Base-by-base conservation (phyloP, 2,888 invertebrate species). In the Limenitis arthemis region DNA sequence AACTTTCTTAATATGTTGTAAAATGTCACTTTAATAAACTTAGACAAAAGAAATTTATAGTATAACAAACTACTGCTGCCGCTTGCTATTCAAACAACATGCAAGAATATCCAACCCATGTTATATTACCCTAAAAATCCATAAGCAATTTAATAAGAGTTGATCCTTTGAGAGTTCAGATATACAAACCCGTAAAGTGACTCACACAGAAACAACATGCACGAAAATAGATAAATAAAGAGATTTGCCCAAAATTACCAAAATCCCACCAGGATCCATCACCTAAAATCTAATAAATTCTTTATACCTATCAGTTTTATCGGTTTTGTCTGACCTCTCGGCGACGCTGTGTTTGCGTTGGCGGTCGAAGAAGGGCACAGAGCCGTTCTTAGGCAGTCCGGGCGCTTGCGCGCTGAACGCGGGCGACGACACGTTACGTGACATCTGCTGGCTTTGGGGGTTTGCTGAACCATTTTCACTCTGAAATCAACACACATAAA, bases 321-420 rank as follows among this genome's bases (percentile, higher is more conserved):
- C 37, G 43, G 47, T 28, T 33, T 50, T 40, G 34, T 47, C 54
- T 55, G 54, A 86, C 70, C 93, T 89, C 76, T 94, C 95, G 49
- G 94, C 92, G 52, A 92, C 91, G 63, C 94, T 94, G 40, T 94
- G 93, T 76, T 95, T 95, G 46, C 94, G 88, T 55, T 95, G 93
- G 42, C 96, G 86, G 77, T 94, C 94, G 79, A 96, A 95, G 73
- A 94, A 93, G 31, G 96, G 96, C 60, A 96, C 96, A 4, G 95
- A 95, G 40, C 95, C 95, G 72, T 96, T 96, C 80, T 95, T 95
- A 51, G 95, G 95, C 67, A 87, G 65, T 7, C 92, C 93, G 62
- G 90, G 91, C 42, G 89, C 90, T 54, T 91, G 90, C 7, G 92
- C 89, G 28, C 92, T 91, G 75, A 95, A 94, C 9, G 95, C 94